A percentile compares a stretch with the other conserved stretches of the same genome.
These are phyloP conservation scores for Isurus oxyrinchus DNA, from an alignment of 2,113 vertebrate genomes.

Conservation along the genomic window DNA sequence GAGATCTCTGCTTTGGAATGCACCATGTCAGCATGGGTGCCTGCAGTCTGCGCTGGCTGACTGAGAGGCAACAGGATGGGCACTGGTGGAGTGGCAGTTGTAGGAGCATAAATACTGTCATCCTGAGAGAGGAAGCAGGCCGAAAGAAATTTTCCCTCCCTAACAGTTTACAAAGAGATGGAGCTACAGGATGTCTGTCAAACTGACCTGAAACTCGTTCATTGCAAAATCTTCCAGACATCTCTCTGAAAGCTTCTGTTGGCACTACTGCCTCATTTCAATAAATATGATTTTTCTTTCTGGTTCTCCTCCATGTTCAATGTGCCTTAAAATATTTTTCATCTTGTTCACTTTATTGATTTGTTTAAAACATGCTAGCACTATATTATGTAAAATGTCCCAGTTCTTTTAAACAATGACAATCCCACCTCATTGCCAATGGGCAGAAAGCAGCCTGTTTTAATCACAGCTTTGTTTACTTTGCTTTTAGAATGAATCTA, in stretches of 20 bases:
- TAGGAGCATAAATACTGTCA: no score
- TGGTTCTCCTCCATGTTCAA: background rate
- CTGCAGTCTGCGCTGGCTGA: no score
- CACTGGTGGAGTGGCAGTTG: no score
- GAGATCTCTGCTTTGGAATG: no score
- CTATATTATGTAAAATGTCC: background rate
- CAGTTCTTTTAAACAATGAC: background rate
- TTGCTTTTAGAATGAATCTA: slow-evolving; percentile 74
- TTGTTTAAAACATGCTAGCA: background rate
- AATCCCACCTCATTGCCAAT: no score
- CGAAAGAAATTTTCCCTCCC: no score
- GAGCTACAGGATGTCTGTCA: background rate
- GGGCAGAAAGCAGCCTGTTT: background rate
- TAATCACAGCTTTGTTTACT: background rate
- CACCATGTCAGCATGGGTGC: no score
- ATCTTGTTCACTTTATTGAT: background rate
- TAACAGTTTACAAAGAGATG: background rate
- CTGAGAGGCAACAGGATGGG: no score
- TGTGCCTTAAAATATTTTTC: background rate
- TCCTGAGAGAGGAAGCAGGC: no score
- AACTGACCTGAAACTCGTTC: background rate
- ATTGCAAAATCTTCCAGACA: background rate
- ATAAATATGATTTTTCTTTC: background rate
- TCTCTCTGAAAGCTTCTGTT: background rate
- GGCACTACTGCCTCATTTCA: background rate